These are phyloP conservation scores for Sebastes schlegelii DNA, from an alignment of 2,113 vertebrate genomes.

Conservation along the genomic window DNA sequence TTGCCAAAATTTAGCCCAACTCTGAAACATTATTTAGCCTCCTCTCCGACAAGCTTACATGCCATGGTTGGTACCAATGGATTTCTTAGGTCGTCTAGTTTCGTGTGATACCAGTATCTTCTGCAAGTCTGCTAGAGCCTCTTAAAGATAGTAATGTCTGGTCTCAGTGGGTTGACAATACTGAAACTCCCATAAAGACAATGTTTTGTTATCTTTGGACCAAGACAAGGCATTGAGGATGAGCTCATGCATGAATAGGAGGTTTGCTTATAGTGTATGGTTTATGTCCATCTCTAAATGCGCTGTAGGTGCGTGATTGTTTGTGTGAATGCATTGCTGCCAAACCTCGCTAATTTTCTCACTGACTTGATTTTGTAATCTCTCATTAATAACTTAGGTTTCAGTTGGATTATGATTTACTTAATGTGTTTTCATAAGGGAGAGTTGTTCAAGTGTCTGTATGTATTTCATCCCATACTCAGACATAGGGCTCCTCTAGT, in stretches of 20 bases:
- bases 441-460: neutral
- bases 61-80: too few species aligned
- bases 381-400: neutral
- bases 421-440: neutral
- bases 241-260: neutral
- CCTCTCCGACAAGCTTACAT: too few species aligned
- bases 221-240: neutral
- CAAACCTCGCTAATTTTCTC: neutral
- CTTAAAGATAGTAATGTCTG: too few species aligned
- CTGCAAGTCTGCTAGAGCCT: too few species aligned
- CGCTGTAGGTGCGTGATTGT: neutral
- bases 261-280: neutral
- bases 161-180: neutral
- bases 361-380: neutral
- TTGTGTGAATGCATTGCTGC: neutral
- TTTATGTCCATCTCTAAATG: neutral
- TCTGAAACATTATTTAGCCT: too few species aligned
- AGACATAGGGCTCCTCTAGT: slow-evolving; percentile 19
- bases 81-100: too few species aligned
- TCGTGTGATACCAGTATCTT: too few species aligned
- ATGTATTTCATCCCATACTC: slow-evolving; percentile 21
- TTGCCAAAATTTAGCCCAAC: too few species aligned
- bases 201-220: neutral
- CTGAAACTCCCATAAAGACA: neutral
- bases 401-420: neutral